Evolutionary conservation across 2,888 invertebrate species (phyloP).

Genomic region (Plagodis dolabraria): DNA sequence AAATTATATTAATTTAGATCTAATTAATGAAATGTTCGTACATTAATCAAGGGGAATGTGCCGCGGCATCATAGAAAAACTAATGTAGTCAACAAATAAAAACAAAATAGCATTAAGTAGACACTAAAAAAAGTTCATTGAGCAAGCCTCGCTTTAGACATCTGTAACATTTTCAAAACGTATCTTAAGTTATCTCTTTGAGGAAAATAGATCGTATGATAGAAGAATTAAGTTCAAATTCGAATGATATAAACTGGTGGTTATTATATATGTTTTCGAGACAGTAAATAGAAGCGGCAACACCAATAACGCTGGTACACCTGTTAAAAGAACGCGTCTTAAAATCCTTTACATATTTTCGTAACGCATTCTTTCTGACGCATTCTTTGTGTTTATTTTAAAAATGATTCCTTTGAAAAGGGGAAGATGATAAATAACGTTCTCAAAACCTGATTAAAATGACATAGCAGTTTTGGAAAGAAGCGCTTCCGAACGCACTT

Average conservation of each 20-base stretch:
- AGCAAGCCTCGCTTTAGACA: conserved; percentile 63
- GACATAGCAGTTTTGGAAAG: conserved; percentile 61
- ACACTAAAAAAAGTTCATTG: conserved; percentile 67
- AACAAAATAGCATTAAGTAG: conserved; percentile 81
- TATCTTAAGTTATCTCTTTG: not conserved
- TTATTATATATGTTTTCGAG: conserved; percentile 7
- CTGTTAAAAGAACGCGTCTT: conserved; percentile 69
- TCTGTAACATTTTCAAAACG: conserved; percentile 24
- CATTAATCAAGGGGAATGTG: conserved; percentile 76
- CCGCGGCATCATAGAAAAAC: conserved; percentile 66
- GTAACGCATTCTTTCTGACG: conserved; percentile 69
- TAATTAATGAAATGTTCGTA: conserved; percentile 42
- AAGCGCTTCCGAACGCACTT: conserved; percentile 57
- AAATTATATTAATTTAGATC: conserved; percentile 1
- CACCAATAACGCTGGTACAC: conserved; percentile 62
- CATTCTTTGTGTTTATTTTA: conserved; percentile 71
- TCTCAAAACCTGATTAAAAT: conserved; percentile 70
- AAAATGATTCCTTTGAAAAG: conserved; percentile 52
- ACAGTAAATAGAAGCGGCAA: conserved; percentile 30
- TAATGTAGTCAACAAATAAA: conserved; percentile 73
- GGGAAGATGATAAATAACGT: conserved; percentile 63
- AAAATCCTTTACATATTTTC: conserved; percentile 78
- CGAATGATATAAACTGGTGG: not conserved
- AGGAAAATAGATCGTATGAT: conserved; percentile 34
- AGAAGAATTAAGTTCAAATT: conserved; percentile 7